Base-by-base conservation (phyloP, 2,113 vertebrate species). In the Plestiodon gilberti region DNA sequence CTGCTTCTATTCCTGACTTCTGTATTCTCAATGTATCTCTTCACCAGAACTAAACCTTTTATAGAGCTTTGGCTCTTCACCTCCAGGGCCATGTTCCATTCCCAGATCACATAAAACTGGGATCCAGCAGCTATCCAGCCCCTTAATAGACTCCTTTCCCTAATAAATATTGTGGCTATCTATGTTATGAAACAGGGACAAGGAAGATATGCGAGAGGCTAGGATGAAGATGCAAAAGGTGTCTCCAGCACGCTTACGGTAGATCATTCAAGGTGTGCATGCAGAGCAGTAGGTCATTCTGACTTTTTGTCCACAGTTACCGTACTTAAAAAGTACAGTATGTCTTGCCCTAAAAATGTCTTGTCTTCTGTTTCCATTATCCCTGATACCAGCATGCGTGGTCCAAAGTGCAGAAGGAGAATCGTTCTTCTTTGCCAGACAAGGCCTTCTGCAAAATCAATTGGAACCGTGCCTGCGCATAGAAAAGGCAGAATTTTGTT, bases 381-480 rank as follows among this genome's bases (percentile, higher is more conserved):
- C 43, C 43, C 43, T 17, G 28, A 28, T 10, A 43, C 20, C 40
- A n/a, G 20, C 10, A 59, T 64, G n/a, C 30, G 59, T 9, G 28
- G 43, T 81, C 33, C 59, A 67, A 88, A 80, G 20, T 18, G 35
- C 28, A 57, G 59, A 59, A 20, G n/a, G 3, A 57, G 14, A 75
- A 28, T 48, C 23, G 3, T 22, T 62, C 30, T 70, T 81, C 30
- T 35, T 40, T 40, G 13, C 18, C 43, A 43, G 28, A 25, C 18
- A 57, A 74, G n/a, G 61, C 69, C 22, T 67, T 40, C 18, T 43
- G 33, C 28, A 65, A 65, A 75, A 77, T 88, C 87, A 74, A 74
- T 84, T 55, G 69, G 7, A 75, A 67, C 14, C 61, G 78, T 79
- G 77, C n/a, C 69, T 84, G 77, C 35, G 67, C 77, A 88, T 84